A percentile compares a stretch with the other conserved stretches of the same genome.
Evolutionary conservation across 2,888 invertebrate species (phyloP).

Genomic region (Sussaba pulchella): DNA sequence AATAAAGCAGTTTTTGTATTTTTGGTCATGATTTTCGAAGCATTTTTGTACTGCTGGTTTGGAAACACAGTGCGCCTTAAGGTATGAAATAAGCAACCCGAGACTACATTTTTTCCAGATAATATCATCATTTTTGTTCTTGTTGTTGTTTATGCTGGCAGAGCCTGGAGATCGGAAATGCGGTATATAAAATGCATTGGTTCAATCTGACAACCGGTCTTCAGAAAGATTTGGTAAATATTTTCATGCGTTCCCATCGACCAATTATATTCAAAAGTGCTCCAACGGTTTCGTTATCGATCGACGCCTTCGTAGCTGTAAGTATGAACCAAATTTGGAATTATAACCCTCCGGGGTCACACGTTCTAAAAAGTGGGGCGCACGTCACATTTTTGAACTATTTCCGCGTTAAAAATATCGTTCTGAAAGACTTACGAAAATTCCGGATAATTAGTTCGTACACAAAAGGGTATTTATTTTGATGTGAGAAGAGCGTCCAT

Average conservation of each 20-base stretch:
- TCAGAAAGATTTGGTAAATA: constrained; percentile 57
- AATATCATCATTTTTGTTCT: too few species aligned
- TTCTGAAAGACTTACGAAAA: too few species aligned
- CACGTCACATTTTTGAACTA: background rate
- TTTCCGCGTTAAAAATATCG: too few species aligned
- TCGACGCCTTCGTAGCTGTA: constrained; percentile 21
- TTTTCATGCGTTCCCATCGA: constrained; percentile 55
- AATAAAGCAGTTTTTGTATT: constrained; percentile 18
- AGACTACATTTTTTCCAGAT: too few species aligned
- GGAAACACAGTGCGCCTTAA: constrained; percentile 67
- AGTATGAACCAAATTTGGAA: background rate
- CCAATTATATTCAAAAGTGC: constrained; percentile 67
- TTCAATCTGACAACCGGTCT: background rate
- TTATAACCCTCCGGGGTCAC: too few species aligned
- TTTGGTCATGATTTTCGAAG: constrained; percentile 61
- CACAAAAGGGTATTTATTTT: too few species aligned
- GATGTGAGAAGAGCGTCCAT: too few species aligned
- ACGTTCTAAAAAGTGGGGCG: background rate
- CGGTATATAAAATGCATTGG: constrained; percentile 71
- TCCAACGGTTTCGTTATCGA: constrained; percentile 20
- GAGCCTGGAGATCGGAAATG: constrained; percentile 64
- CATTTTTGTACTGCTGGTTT: constrained; percentile 68
- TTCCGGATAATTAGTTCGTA: too few species aligned
- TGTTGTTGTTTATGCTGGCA: background rate
- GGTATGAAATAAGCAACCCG: constrained; percentile 53